Evolutionary conservation across 2,797 vertebrate species (phyloP).

Genomic region (Menidia menidia): DNA sequence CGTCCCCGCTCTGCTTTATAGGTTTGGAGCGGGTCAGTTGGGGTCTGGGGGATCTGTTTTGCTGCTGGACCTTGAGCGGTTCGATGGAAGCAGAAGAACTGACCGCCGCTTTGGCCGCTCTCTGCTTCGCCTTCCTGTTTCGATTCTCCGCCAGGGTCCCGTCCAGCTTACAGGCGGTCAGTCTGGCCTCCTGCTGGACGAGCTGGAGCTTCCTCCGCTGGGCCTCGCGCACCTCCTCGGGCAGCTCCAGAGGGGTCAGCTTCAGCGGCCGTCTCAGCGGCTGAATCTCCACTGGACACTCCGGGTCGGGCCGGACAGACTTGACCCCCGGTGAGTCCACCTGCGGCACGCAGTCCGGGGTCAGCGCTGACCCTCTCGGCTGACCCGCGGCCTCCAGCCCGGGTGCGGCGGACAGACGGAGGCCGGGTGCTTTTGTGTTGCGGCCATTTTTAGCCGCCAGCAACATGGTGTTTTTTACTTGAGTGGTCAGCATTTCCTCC

Average conservation of each 20-base stretch:
- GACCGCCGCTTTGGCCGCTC: constrained; percentile 21
- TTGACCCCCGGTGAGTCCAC: constrained; percentile 44
- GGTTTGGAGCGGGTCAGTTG: constrained; percentile 38
- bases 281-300: constrained; percentile 51
- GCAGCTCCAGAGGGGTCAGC: constrained; percentile 83
- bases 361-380: constrained; percentile 41
- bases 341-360: constrained; percentile 47
- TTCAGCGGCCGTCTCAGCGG: constrained; percentile 76
- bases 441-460: constrained; percentile 77
- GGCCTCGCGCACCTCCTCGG: constrained; percentile 78
- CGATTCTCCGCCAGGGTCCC: constrained; percentile 38
- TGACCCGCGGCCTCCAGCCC: constrained; percentile 49
- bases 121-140: constrained; percentile 36
- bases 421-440: constrained; percentile 69
- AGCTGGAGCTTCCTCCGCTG: constrained; percentile 82
- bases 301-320: constrained; percentile 26
- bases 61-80: constrained; percentile 37
- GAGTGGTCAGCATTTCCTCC: constrained; percentile 66
- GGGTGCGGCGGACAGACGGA: constrained; percentile 63
- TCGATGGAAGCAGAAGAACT: constrained; percentile 28
- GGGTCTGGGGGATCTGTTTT: constrained; percentile 37
- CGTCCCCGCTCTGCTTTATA: constrained; percentile 25
- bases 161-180: constrained; percentile 57
- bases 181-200: constrained; percentile 68
- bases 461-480: constrained; percentile 74